Conservation (phyloP, 2,113 vertebrate species). For the Hippoglossus stenolepis region DNA sequence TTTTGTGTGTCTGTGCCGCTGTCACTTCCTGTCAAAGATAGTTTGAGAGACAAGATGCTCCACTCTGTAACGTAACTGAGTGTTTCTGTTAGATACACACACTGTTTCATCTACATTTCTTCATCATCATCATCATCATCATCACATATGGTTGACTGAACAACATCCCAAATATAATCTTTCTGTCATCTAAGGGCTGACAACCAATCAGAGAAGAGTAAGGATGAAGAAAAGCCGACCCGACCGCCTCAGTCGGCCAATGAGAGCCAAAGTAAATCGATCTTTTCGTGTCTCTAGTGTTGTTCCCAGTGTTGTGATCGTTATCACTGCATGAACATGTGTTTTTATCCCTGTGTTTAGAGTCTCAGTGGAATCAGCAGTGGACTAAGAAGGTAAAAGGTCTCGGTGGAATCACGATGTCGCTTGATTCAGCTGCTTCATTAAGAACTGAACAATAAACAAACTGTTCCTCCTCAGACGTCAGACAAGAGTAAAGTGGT, state of each 20-base stretch:
- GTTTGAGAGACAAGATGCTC: too few relatives aligned
- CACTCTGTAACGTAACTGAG: neutral
- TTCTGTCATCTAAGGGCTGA: slow-evolving; percentile 25
- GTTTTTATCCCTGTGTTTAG: slow-evolving; percentile 20
- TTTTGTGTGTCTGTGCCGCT: too few relatives aligned
- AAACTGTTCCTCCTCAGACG: slow-evolving; percentile 12
- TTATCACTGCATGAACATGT: neutral
- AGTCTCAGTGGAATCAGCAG: neutral
- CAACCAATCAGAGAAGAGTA: slow-evolving; percentile 30
- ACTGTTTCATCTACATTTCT: too few relatives aligned
- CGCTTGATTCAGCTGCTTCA: neutral
- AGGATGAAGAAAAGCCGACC: neutral
- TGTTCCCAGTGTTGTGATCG: neutral
- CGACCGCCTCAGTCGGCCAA: neutral
- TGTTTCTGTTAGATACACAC: neutral
- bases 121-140: too few relatives aligned
- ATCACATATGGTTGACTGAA: too few relatives aligned
- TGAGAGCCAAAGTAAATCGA: slow-evolving; percentile 34
- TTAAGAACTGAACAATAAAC: neutral
- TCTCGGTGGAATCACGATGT: neutral
- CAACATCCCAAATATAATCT: neutral
- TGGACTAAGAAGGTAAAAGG: slow-evolving; percentile 46
- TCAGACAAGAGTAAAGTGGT: slow-evolving; percentile 68
- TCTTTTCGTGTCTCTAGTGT: neutral
- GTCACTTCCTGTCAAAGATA: too few relatives aligned